Percentiles rank a stretch among this genome's conserved stretches.
phyloP scores from a whole-genome alignment of 2,797 vertebrate species.

The Oreortyx pictus region DNA sequence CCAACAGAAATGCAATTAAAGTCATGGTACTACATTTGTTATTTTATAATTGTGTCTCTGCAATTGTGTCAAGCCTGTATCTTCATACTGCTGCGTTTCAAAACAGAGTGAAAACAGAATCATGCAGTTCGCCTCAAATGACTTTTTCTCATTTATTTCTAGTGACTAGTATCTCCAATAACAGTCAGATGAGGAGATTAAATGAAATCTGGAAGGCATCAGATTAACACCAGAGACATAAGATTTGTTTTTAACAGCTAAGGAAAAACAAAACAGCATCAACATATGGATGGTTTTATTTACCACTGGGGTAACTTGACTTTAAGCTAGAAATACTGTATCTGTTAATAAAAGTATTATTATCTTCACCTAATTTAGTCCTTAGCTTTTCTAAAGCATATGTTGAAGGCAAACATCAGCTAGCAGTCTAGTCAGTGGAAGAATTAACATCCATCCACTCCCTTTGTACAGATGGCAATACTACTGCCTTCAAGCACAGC shows the following conservation, averaged over 20 bases:
- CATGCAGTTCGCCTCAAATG: not conserved
- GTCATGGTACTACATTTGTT: not conserved
- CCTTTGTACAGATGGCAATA: not conserved
- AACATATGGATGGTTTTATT: not conserved
- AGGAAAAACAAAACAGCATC: not conserved
- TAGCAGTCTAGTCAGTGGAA: not conserved
- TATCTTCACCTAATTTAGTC: not conserved
- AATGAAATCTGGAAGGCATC: not conserved
- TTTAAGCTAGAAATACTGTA: not conserved
- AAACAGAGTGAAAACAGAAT: not conserved
- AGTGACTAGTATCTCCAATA: not conserved
- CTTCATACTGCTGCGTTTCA: not conserved
- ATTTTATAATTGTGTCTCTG: not conserved
- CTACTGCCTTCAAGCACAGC: not conserved
- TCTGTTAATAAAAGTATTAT: not conserved
- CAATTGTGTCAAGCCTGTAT: not conserved
- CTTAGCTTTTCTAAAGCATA: not conserved
- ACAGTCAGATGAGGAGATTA: conserved; percentile 5
- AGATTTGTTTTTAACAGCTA: not conserved
- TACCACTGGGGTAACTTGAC: not conserved
- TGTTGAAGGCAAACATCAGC: not conserved
- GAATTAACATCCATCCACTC: not conserved
- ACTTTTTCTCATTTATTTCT: conserved; percentile 18
- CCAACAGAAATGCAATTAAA: not conserved
- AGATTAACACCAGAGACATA: not conserved